phyloP scores from a whole-genome alignment of 1,140 invertebrate genomes.

The Drosophila micromelanica region DNA sequence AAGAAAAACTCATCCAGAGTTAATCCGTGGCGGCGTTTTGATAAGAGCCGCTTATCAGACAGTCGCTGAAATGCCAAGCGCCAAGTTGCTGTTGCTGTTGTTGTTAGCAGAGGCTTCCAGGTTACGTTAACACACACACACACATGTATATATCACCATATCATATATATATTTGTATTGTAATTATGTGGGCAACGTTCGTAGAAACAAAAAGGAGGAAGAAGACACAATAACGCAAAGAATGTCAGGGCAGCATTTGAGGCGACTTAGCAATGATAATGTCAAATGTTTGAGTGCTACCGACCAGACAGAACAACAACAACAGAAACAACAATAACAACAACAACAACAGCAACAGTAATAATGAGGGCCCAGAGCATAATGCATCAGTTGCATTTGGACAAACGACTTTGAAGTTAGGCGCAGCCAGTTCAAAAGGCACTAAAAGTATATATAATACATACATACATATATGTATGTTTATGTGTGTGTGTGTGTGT shows the following conservation, averaged over 20 bases:
- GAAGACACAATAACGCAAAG: constrained; percentile 11
- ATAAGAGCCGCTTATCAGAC: constrained; percentile 64
- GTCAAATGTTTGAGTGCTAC: constrained; percentile 56
- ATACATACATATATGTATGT: constrained; percentile 1
- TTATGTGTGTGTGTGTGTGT: constrained; percentile 4
- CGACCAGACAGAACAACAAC: constrained; percentile 25
- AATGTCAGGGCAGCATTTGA: constrained; percentile 67
- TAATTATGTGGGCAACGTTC: constrained; percentile 54
- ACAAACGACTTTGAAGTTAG: constrained; percentile 65
- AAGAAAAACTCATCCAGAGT: constrained; percentile 60
- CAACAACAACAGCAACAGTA: constrained; percentile 12
- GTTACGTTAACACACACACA: constrained; percentile 26
- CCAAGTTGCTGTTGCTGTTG: constrained; percentile 2
- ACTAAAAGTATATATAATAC: neutral
- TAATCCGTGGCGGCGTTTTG: constrained; percentile 65
- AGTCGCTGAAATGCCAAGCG: constrained; percentile 33
- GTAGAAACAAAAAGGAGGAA: constrained; percentile 26
- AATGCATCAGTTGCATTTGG: constrained; percentile 40
- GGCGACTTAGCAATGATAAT: constrained; percentile 70
- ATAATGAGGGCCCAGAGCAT: constrained; percentile 14
- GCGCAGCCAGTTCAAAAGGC: constrained; percentile 39
- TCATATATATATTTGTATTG: constrained; percentile 38
- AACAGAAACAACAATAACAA: constrained; percentile 11
- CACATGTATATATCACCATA: neutral
- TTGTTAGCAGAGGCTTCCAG: constrained; percentile 46